Evolutionary conservation across 2,113 vertebrate genomes (phyloP).

Genomic region (Calidris pugnax): DNA sequence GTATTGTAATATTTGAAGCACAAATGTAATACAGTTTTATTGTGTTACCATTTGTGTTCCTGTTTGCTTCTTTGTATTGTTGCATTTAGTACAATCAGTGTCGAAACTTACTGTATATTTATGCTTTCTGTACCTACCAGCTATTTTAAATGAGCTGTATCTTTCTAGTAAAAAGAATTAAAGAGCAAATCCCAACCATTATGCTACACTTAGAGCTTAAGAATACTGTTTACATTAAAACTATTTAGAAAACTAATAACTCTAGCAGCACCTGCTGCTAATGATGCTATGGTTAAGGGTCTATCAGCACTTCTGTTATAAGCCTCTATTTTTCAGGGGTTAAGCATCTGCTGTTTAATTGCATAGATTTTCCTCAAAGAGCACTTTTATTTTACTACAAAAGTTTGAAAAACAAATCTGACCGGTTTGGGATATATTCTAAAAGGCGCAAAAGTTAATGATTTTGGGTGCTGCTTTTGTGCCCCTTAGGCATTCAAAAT

Average conservation of each 20-base stretch:
- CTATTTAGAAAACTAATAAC: slow-evolving; percentile 65
- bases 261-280: slow-evolving; percentile 69
- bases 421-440: slow-evolving; percentile 56
- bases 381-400: slow-evolving; percentile 79
- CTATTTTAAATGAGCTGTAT: slow-evolving; percentile 84
- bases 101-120: slow-evolving; percentile 82
- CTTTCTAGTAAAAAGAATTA: slow-evolving; percentile 81
- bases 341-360: slow-evolving; percentile 74
- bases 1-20: slow-evolving; percentile 98
- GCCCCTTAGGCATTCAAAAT: slow-evolving; percentile 48
- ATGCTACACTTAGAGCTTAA: slow-evolving; percentile 73
- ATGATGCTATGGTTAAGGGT: slow-evolving; percentile 54
- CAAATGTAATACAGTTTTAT: slow-evolving; percentile 99
- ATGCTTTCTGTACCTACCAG: slow-evolving; percentile 82
- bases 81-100: slow-evolving; percentile 86
- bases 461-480: slow-evolving; percentile 57
- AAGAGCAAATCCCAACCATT: slow-evolving; percentile 76
- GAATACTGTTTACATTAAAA: slow-evolving; percentile 74
- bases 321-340: slow-evolving; percentile 77
- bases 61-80: slow-evolving; percentile 84
- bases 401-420: slow-evolving; percentile 70
- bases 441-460: slow-evolving; percentile 63
- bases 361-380: slow-evolving; percentile 70
- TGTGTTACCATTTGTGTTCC: slow-evolving; percentile 90
- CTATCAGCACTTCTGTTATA: slow-evolving; percentile 68